Evolutionary conservation across 2,888 invertebrate genomes (phyloP).

Genomic region (Sesia apiformis): DNA sequence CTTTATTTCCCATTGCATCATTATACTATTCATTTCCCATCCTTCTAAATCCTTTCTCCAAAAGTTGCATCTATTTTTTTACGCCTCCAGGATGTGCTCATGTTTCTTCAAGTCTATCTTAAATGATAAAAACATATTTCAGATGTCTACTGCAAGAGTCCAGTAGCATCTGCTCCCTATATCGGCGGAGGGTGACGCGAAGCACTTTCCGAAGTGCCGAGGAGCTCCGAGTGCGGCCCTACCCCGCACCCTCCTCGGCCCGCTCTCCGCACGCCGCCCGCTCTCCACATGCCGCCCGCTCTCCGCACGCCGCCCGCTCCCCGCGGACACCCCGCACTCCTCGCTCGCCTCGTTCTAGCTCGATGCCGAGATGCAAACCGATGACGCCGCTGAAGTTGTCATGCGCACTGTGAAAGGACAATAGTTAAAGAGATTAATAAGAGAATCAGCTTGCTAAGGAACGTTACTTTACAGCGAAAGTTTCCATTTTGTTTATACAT

Average conservation of each 20-base stretch:
- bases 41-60: too few relatives aligned
- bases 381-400: slow-evolving; percentile 45
- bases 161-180: slow-evolving; percentile 44
- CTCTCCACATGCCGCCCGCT: slow-evolving; percentile 34
- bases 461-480: too few relatives aligned
- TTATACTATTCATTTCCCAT: too few relatives aligned
- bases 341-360: slow-evolving; percentile 36
- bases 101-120: too few relatives aligned
- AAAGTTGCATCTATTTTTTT: too few relatives aligned
- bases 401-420: slow-evolving; percentile 13
- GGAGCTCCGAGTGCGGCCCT: slow-evolving; percentile 50
- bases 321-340: slow-evolving; percentile 15
- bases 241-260: slow-evolving; percentile 19
- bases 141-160: slow-evolving; percentile 61
- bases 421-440: neutral
- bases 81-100: too few relatives aligned
- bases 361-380: slow-evolving; percentile 36
- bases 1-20: too few relatives aligned
- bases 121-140: slow-evolving; percentile 7
- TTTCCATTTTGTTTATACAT: too few relatives aligned
- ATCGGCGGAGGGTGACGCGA: slow-evolving; percentile 42
- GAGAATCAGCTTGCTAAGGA: too few relatives aligned
- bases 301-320: slow-evolving; percentile 34
- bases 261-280: slow-evolving; percentile 18
- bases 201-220: slow-evolving; percentile 53